These are phyloP conservation scores for Sebastes alutus DNA, from an alignment of 2,797 vertebrate species.

Conservation along the genomic window DNA sequence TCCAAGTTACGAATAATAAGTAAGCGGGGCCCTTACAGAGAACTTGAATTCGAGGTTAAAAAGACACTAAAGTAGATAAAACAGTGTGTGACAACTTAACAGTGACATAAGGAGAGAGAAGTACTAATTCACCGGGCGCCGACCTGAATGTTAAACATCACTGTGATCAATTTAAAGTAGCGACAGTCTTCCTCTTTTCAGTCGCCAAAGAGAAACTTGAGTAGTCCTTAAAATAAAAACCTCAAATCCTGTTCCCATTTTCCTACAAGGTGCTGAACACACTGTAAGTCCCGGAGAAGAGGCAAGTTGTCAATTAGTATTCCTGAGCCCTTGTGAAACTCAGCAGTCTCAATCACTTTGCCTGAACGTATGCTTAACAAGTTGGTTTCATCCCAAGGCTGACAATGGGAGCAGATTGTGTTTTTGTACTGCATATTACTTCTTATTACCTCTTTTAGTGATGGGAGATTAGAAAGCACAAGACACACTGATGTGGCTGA, in stretches of 20 bases:
- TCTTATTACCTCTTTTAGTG: slow-evolving; percentile 63
- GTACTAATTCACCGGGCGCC: not conserved
- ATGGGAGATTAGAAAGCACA: slow-evolving; percentile 70
- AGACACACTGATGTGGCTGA: slow-evolving; percentile 53
- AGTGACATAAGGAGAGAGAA: not conserved
- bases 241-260: slow-evolving; percentile 32
- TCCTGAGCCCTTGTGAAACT: slow-evolving; percentile 40
- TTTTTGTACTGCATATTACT: slow-evolving; percentile 64
- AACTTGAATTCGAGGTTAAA: not conserved
- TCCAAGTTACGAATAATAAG: not conserved
- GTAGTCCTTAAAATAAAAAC: slow-evolving; percentile 46
- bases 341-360: slow-evolving; percentile 49
- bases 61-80: not conserved
- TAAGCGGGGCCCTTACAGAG: not conserved
- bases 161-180: slow-evolving; percentile 36
- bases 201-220: slow-evolving; percentile 28
- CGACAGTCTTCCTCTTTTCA: not conserved
- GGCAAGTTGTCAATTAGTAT: slow-evolving; percentile 41
- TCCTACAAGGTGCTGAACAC: slow-evolving; percentile 16
- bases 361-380: slow-evolving; percentile 49
- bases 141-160: slow-evolving; percentile 23
- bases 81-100: not conserved
- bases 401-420: slow-evolving; percentile 52
- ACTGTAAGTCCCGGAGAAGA: slow-evolving; percentile 22
- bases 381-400: slow-evolving; percentile 51